These are phyloP conservation scores for Oryzias melastigma DNA, from an alignment of 2,113 vertebrate species.

Conservation along the genomic window DNA sequence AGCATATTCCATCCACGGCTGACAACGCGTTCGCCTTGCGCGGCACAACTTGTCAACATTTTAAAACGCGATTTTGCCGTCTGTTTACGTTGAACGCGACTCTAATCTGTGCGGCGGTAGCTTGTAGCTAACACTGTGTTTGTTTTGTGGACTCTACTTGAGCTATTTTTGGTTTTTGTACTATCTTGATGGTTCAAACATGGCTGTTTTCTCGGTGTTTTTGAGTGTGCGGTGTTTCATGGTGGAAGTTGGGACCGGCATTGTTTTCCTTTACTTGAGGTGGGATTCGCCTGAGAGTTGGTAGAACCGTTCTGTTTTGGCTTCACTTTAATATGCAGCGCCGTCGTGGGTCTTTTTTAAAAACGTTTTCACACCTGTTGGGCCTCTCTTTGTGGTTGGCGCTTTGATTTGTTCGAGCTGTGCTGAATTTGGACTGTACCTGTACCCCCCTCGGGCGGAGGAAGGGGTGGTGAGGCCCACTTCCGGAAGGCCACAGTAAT, in stretches of 20 bases:
- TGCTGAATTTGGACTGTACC: constrained; percentile 54
- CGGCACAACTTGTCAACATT: not conserved
- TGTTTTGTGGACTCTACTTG: not conserved
- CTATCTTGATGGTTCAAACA: not conserved
- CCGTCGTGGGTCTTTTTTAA: not conserved
- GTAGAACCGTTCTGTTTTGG: not conserved
- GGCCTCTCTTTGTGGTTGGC: not conserved
- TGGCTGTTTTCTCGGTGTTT: not conserved
- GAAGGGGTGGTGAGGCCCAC: constrained; percentile 69
- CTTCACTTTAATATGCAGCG: not conserved
- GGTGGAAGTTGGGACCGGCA: constrained; percentile 5
- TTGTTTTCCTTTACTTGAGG: constrained; percentile 3
- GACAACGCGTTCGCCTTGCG: not conserved
- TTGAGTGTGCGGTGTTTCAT: not conserved
- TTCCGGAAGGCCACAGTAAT: constrained; percentile 71
- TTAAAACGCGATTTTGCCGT: not conserved
- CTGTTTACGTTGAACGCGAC: not conserved
- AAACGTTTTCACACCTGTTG: not conserved
- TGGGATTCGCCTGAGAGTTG: constrained; percentile 12
- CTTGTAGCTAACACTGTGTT: constrained; percentile 5
- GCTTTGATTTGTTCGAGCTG: constrained; percentile 1
- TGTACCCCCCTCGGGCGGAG: constrained; percentile 50
- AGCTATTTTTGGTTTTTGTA: not conserved
- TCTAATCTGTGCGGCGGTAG: not conserved
- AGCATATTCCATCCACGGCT: constrained; percentile 57